Conservation (phyloP, 2,797 vertebrate species). For the Enoplosus armatus region DNA sequence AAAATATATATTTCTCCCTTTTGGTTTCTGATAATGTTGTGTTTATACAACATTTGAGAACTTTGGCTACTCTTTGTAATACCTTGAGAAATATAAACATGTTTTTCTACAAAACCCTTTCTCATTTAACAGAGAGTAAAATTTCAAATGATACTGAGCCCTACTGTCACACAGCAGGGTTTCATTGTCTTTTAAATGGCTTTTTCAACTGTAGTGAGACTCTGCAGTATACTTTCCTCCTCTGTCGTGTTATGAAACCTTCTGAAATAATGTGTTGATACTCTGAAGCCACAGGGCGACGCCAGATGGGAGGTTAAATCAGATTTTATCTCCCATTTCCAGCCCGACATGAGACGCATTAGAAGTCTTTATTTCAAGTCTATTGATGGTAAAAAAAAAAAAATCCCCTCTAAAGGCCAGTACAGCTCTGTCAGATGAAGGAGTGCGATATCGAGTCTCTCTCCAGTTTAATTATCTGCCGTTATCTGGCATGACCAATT, state of each 20-base stretch:
- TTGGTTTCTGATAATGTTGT: no score
- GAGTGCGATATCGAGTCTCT: neutral
- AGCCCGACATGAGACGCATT: slow-evolving; percentile 16
- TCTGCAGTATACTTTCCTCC: neutral
- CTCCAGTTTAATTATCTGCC: slow-evolving; percentile 33
- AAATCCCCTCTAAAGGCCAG: slow-evolving; percentile 8
- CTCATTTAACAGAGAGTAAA: no score
- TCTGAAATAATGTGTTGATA: slow-evolving; percentile 6
- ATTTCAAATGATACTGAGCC: no score
- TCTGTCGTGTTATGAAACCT: slow-evolving; percentile 12
- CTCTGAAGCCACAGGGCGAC: slow-evolving; percentile 14
- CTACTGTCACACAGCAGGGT: neutral
- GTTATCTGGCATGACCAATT: slow-evolving; percentile 23
- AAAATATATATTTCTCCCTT: no score
- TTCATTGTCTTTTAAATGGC: neutral
- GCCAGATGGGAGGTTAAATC: slow-evolving; percentile 37
- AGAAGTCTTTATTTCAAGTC: slow-evolving; percentile 19
- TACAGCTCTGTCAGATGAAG: slow-evolving; percentile 13
- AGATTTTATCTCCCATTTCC: slow-evolving; percentile 16
- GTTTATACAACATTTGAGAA: no score
- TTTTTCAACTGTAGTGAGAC: neutral
- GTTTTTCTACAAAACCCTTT: no score
- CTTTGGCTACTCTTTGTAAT: no score
- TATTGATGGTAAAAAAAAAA: neutral
- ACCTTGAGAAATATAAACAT: no score